Evolutionary conservation across 1,140 invertebrate species (phyloP).

Genomic region (Rhysida immarginata): DNA sequence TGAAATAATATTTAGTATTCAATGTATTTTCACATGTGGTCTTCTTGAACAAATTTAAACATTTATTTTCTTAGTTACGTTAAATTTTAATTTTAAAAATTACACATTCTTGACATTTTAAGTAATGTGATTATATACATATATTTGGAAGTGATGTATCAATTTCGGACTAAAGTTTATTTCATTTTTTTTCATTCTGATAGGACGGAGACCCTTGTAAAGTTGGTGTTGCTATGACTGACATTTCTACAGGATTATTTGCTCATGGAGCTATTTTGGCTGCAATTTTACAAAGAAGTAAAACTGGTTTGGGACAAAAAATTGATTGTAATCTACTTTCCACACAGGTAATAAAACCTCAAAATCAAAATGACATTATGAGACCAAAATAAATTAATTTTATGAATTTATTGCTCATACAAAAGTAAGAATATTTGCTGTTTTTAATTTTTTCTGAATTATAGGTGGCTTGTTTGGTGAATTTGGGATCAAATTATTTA

Average conservation of each 20-base stretch:
- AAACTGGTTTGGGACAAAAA: conserved; percentile 71
- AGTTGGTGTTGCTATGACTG: conserved; percentile 82
- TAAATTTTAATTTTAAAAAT: too few relatives aligned
- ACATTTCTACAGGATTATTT: conserved; percentile 82
- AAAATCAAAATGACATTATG: not conserved
- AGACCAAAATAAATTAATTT: not conserved
- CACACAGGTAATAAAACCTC: conserved; percentile 46
- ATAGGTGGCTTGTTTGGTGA: conserved; percentile 65
- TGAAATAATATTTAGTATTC: too few relatives aligned
- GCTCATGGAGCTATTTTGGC: conserved; percentile 91
- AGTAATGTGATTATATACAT: too few relatives aligned
- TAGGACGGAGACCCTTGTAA: conserved; percentile 69
- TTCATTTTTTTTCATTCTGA: too few relatives aligned
- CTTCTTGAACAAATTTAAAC: too few relatives aligned
- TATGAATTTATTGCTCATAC: not conserved
- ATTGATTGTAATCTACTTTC: conserved; percentile 88
- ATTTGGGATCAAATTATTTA: conserved; percentile 78
- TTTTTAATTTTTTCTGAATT: not conserved
- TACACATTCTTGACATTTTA: too few relatives aligned
- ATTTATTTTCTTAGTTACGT: too few relatives aligned
- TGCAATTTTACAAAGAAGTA: conserved; percentile 58
- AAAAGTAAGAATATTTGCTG: too few relatives aligned
- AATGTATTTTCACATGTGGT: too few relatives aligned
- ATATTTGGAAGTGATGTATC: too few relatives aligned
- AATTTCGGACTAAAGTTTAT: too few relatives aligned